Evolutionary conservation across 92 coral and sea anemone genomes (phyloP).

Genomic region (Heteractis magnifica): DNA sequence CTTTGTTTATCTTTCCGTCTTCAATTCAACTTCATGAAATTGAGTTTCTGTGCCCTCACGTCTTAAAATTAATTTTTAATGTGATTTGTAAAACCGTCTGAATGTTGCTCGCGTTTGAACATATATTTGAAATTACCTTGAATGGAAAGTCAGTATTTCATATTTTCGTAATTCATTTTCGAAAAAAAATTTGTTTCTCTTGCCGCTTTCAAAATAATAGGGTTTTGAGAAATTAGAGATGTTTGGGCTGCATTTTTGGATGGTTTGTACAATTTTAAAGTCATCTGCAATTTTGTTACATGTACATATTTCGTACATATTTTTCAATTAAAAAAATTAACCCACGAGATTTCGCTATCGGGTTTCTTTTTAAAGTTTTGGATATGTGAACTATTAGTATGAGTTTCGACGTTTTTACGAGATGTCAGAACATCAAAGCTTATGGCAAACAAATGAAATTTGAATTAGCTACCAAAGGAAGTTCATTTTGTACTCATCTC

Average conservation of each 20-base stretch:
- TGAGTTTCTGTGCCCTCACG: neutral
- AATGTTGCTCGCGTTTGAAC: neutral
- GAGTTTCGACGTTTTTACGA: neutral
- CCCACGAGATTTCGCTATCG: neutral
- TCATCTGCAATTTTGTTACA: too few relatives aligned
- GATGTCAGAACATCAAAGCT: neutral
- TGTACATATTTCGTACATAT: too few relatives aligned
- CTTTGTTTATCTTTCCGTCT: constrained; percentile 2
- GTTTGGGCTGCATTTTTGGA: too few relatives aligned
- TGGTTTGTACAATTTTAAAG: too few relatives aligned
- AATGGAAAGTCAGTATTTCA: neutral
- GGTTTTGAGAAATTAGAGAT: too few relatives aligned
- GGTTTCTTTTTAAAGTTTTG: neutral
- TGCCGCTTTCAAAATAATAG: too few relatives aligned
- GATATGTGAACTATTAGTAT: neutral
- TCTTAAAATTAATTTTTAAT: neutral
- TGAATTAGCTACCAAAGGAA: neutral
- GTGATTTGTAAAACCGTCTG: neutral
- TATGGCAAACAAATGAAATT: neutral
- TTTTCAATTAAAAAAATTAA: too few relatives aligned
- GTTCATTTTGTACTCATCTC: neutral
- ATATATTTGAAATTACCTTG: neutral
- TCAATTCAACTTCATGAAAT: neutral
- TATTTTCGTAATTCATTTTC: neutral
- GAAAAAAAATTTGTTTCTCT: neutral